Evolutionary conservation across 2,797 vertebrate genomes (phyloP).

Genomic region (Phaenicophaeus curvirostris): DNA sequence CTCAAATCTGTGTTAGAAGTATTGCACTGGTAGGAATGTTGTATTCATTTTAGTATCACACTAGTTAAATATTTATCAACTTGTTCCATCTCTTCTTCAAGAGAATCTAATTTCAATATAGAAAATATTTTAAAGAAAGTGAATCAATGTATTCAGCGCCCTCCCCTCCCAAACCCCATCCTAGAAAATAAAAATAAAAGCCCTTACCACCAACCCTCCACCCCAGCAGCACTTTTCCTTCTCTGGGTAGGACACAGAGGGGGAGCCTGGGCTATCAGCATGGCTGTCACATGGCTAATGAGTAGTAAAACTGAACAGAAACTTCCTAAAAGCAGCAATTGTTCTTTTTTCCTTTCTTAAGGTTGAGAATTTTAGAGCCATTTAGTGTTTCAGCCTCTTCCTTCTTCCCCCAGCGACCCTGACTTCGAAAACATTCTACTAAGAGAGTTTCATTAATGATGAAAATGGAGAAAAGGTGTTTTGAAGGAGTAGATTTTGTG

Average conservation of each 20-base stretch:
- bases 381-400: not conserved
- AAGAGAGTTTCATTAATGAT: not conserved
- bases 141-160: not conserved
- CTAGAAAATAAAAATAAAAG: not conserved
- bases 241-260: not conserved
- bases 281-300: not conserved
- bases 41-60: not conserved
- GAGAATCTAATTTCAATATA: not conserved
- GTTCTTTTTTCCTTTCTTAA: not conserved
- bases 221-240: not conserved
- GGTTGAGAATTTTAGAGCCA: not conserved
- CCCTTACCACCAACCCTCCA: not conserved
- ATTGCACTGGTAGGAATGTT: not conserved
- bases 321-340: not conserved
- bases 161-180: not conserved
- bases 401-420: not conserved
- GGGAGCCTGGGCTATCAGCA: not conserved
- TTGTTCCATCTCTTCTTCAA: not conserved
- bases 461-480: not conserved
- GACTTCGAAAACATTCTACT: not conserved
- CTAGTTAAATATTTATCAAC: not conserved
- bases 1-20: not conserved
- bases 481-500: not conserved
- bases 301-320: constrained; percentile 35
- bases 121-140: not conserved